phyloP scores from a whole-genome alignment of 2,888 invertebrate genomes.

The Leptinotarsa rubiginosa region DNA sequence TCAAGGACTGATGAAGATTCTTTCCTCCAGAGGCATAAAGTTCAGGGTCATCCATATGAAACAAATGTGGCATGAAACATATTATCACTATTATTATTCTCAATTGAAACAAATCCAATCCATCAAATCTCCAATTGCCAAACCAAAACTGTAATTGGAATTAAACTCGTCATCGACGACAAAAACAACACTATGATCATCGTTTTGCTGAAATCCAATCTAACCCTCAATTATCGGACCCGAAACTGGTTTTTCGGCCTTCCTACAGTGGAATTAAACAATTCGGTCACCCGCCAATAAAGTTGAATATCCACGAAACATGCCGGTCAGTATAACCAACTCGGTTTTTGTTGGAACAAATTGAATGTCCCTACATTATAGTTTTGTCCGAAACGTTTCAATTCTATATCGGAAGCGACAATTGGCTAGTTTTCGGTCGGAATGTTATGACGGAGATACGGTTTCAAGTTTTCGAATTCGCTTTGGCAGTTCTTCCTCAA shows the following conservation, averaged over 20 bases:
- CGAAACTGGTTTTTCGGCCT: neutral
- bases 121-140: neutral
- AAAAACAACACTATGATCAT: neutral
- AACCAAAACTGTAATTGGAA: neutral
- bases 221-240: neutral
- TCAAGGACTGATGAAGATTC: no score
- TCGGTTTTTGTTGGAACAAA: slow-evolving; percentile 1
- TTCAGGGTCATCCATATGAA: no score
- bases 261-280: neutral
- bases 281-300: slow-evolving; percentile 19
- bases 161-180: neutral
- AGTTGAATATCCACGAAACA: neutral
- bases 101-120: no score
- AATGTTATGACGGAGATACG: neutral
- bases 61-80: no score
- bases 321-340: neutral
- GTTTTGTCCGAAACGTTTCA: neutral
- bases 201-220: neutral
- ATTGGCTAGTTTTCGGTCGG: neutral
- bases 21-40: no score
- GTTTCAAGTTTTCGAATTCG: neutral
- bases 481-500: neutral
- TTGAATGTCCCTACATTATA: slow-evolving; percentile 2
- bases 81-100: no score
- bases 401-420: neutral